These are phyloP conservation scores for Megalops cyprinoides DNA, from an alignment of 2,797 vertebrate species.

Conservation along the genomic window DNA sequence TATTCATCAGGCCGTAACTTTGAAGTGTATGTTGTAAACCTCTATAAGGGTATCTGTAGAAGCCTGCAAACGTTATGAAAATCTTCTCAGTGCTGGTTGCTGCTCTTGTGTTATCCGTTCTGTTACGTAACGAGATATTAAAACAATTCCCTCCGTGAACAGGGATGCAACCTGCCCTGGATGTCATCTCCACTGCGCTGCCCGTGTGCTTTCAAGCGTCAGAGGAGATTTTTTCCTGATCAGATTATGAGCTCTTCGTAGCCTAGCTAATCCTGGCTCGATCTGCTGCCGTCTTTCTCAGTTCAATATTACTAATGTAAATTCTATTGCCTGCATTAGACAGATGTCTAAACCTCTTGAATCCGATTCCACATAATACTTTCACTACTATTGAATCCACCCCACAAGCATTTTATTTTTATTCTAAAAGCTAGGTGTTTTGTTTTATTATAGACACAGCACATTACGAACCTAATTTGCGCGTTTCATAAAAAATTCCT, in stretches of 20 bases:
- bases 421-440: slow-evolving; percentile 16
- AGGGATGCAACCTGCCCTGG: background rate
- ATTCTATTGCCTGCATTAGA: slow-evolving; percentile 75
- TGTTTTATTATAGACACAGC: background rate
- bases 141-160: background rate
- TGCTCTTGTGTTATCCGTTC: no score
- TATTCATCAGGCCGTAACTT: no score
- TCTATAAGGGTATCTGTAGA: no score
- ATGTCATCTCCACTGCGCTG: slow-evolving; percentile 30
- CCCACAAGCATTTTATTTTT: slow-evolving; percentile 63
- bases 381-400: slow-evolving; percentile 70
- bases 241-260: slow-evolving; percentile 68
- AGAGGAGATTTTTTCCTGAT: slow-evolving; percentile 59
- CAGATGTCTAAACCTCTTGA: slow-evolving; percentile 76
- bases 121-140: background rate
- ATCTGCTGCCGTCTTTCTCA: slow-evolving; percentile 49
- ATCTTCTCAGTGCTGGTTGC: no score
- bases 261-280: slow-evolving; percentile 70
- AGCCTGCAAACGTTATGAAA: no score
- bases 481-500: no score
- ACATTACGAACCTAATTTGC: background rate
- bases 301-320: slow-evolving; percentile 83
- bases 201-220: slow-evolving; percentile 50
- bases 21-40: no score
- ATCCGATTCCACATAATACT: slow-evolving; percentile 68